Evolutionary conservation across 2,113 vertebrate species (phyloP).

Genomic region (Theropithecus gelada): DNA sequence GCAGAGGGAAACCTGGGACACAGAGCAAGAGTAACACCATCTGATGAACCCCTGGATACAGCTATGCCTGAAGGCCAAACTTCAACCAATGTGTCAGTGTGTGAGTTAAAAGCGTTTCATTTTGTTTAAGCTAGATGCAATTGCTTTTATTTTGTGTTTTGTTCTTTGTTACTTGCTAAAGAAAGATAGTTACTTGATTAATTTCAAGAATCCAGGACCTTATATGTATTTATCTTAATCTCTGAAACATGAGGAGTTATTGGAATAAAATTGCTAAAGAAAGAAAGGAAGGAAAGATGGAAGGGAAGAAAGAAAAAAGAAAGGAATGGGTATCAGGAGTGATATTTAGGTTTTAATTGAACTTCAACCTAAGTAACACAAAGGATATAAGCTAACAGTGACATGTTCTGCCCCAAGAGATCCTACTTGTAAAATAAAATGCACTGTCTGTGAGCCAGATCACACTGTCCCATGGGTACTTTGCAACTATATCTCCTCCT

Average conservation of each 20-base stretch:
- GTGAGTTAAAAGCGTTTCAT: background rate
- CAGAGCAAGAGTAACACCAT: too few relatives aligned
- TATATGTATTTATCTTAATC: too few relatives aligned
- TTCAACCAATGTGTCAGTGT: rapidly evolving
- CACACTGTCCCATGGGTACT: background rate
- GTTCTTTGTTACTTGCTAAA: background rate
- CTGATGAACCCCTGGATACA: background rate
- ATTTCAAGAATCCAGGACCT: background rate
- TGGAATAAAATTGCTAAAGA: background rate
- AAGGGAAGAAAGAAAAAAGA: too few relatives aligned
- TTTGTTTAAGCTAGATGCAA: background rate
- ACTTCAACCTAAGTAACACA: background rate
- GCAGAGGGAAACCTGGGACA: background rate
- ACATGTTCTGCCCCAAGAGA: background rate
- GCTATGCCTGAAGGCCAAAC: background rate
- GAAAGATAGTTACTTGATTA: background rate
- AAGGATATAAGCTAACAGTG: background rate
- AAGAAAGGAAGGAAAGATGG: too few relatives aligned
- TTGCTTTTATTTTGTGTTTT: too few relatives aligned
- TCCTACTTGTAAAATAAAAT: background rate
- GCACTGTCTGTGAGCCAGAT: background rate
- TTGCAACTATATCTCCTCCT: background rate
- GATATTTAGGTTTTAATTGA: background rate
- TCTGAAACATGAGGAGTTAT: background rate
- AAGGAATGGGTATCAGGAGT: rapidly evolving